A percentile compares a stretch with the other conserved stretches of the same genome.
Conservation (phyloP, 2,113 vertebrate genomes). For the Irena cyanogastra region DNA sequence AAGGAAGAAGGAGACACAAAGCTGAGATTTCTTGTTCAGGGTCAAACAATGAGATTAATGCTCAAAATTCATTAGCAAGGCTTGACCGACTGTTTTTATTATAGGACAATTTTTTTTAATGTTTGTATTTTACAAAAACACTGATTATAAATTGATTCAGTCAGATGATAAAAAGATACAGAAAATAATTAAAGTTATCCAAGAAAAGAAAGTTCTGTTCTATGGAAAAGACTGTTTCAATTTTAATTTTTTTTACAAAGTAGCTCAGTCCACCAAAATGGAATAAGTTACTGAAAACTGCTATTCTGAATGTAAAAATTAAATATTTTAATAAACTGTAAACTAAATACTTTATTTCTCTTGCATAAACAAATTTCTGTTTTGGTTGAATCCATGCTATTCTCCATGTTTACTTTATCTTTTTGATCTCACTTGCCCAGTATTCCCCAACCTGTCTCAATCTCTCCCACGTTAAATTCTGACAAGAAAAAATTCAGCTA, state of each 20-base stretch:
- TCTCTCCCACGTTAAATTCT: neutral
- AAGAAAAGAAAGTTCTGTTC: neutral
- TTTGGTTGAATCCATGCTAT: neutral
- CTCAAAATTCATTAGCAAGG: neutral
- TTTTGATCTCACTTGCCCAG: neutral
- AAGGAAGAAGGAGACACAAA: neutral
- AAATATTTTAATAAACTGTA: neutral
- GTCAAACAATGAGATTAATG: neutral
- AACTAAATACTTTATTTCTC: neutral
- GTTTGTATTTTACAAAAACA: neutral
- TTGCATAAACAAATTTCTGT: neutral
- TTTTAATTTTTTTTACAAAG: neutral
- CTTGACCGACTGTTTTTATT: neutral
- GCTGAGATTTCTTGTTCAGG: neutral
- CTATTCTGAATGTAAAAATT: neutral
- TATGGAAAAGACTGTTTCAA: neutral
- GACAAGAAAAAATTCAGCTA: neutral
- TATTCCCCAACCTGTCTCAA: neutral
- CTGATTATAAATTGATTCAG: neutral
- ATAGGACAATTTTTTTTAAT: neutral
- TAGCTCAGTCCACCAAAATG: neutral
- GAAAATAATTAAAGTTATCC: neutral
- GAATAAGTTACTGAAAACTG: neutral
- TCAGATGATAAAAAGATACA: neutral
- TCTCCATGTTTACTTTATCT: neutral